Conservation (phyloP, 2,797 vertebrate species). For the Melanotaenia maccullochi region DNA sequence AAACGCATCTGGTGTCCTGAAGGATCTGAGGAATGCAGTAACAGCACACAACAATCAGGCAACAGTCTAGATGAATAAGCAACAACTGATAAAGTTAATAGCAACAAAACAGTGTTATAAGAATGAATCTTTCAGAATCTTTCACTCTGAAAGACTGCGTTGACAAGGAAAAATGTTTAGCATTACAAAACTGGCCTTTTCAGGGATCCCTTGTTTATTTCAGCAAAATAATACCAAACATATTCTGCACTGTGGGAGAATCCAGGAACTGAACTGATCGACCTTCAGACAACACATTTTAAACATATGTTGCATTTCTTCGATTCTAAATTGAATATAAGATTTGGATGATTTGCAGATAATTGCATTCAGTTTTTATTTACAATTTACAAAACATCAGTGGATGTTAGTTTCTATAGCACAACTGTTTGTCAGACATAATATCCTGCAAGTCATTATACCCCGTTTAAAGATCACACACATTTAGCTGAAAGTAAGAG, state of each 20-base stretch:
- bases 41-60: neutral
- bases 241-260: too few species aligned
- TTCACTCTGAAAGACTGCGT: too few species aligned
- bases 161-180: too few species aligned
- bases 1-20: conserved; percentile 67
- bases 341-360: neutral
- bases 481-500: conserved; percentile 33
- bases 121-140: too few species aligned
- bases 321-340: neutral
- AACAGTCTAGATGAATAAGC: neutral
- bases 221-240: too few species aligned
- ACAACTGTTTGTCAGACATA: too few species aligned
- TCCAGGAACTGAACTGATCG: too few species aligned
- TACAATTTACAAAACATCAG: neutral
- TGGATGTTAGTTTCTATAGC: too few species aligned
- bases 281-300: neutral
- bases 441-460: conserved; percentile 4
- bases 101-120: neutral
- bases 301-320: neutral
- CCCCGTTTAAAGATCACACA: neutral
- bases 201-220: too few species aligned
- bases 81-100: neutral
- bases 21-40: conserved; percentile 41
- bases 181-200: neutral
- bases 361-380: neutral